Evolutionary conservation across 1,140 invertebrate genomes (phyloP).

Genomic region (Plutomurus gul): DNA sequence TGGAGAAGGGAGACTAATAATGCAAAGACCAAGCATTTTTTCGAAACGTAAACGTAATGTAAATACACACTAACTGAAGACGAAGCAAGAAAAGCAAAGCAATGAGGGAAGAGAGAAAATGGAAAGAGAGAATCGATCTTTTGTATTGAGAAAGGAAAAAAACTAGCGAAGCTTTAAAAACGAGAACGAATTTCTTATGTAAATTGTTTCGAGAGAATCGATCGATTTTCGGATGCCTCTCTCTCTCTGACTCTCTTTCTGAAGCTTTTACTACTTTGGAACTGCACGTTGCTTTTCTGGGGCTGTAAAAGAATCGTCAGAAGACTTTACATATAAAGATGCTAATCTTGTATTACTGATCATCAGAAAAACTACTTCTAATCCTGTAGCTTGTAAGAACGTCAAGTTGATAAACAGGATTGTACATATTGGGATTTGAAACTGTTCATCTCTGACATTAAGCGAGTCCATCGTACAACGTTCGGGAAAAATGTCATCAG

Average conservation of each 20-base stretch:
- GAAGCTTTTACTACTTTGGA: constrained; percentile 16
- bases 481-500: background rate
- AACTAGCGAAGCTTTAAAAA: constrained; percentile 43
- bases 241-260: background rate
- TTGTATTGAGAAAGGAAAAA: constrained; percentile 39
- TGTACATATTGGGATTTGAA: constrained; percentile 27
- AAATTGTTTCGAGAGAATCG: constrained; percentile 44
- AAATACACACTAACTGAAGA: constrained; percentile 7
- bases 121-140: constrained; percentile 40
- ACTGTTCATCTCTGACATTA: constrained; percentile 26
- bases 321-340: constrained; percentile 31
- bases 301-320: background rate
- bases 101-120: constrained; percentile 26
- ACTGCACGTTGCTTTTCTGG: background rate
- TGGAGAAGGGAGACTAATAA: constrained; percentile 31
- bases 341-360: constrained; percentile 44
- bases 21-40: constrained; percentile 8
- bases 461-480: constrained; percentile 1
- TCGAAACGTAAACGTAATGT: constrained; percentile 12
- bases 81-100: background rate
- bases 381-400: constrained; percentile 38
- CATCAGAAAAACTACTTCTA: constrained; percentile 36
- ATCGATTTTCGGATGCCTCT: constrained; percentile 36
- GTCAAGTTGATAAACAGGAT: constrained; percentile 34
- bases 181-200: constrained; percentile 48